Percentiles rank a stretch among this genome's conserved stretches.
These are phyloP conservation scores for Acrocephalus arundinaceus DNA, from an alignment of 2,113 vertebrate species.

Conservation along the genomic window DNA sequence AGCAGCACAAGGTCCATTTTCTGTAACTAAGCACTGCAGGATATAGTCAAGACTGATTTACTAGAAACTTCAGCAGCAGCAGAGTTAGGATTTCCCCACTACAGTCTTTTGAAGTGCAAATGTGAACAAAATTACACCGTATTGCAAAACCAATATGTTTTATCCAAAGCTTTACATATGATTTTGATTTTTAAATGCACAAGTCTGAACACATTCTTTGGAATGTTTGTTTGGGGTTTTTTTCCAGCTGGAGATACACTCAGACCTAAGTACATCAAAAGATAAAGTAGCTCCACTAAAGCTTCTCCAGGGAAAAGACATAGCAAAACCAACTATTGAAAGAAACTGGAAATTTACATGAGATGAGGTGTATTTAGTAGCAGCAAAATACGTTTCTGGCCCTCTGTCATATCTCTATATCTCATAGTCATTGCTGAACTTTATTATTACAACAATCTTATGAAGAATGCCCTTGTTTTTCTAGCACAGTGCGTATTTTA, in stretches of 20 bases:
- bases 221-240: conserved; percentile 9
- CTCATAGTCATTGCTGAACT: neutral
- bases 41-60: neutral
- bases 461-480: neutral
- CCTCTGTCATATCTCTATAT: neutral
- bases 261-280: conserved; percentile 34
- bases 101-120: conserved; percentile 52
- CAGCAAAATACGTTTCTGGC: neutral
- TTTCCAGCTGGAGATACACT: conserved; percentile 16
- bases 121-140: conserved; percentile 5
- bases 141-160: conserved; percentile 5
- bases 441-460: neutral
- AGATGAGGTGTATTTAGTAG: conserved; percentile 15
- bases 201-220: conserved; percentile 44
- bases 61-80: neutral
- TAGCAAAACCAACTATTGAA: neutral
- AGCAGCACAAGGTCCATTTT: neutral
- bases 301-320: conserved; percentile 22
- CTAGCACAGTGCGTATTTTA: neutral
- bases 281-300: neutral
- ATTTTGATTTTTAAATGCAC: conserved; percentile 43
- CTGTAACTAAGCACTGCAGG: neutral
- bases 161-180: conserved; percentile 26
- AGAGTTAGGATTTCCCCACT: conserved; percentile 21
- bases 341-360: conserved; percentile 17